phyloP scores from a whole-genome alignment of 2,888 invertebrate species.

The Stenodera caucasica region DNA sequence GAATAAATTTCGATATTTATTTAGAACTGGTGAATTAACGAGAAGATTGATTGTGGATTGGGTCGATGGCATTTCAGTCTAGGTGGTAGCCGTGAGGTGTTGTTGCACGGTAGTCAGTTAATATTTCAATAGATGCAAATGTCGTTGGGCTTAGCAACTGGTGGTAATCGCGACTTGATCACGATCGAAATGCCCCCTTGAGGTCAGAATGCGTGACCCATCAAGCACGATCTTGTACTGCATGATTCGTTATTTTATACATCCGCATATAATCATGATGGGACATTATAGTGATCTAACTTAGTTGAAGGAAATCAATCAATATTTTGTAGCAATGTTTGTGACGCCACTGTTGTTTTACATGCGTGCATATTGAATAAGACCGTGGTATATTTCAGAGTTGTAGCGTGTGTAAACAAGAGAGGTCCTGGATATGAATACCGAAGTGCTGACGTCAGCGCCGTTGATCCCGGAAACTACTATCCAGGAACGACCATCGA shows the following conservation, averaged over 20 bases:
- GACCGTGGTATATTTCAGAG: constrained; percentile 12
- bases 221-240: constrained; percentile 24
- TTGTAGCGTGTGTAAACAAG: constrained; percentile 19
- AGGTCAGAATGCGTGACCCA: constrained; percentile 31
- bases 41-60: not conserved
- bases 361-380: constrained; percentile 22
- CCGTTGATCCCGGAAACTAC: constrained; percentile 8
- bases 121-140: constrained; percentile 26
- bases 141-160: constrained; percentile 22
- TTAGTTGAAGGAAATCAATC: not conserved
- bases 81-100: not conserved
- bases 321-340: constrained; percentile 6
- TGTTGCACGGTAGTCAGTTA: constrained; percentile 21
- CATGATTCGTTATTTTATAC: constrained; percentile 23
- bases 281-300: not conserved
- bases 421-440: constrained; percentile 20
- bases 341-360: constrained; percentile 13
- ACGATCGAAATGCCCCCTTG: constrained; percentile 25
- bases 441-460: constrained; percentile 17
- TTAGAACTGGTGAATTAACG: too few relatives aligned
- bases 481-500: constrained; percentile 1
- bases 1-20: too few relatives aligned
- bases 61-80: not conserved
- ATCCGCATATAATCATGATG: constrained; percentile 14
- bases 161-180: constrained; percentile 28